Evolutionary conservation across 2,113 vertebrate species (phyloP).

Genomic region (Labrus mixtus): DNA sequence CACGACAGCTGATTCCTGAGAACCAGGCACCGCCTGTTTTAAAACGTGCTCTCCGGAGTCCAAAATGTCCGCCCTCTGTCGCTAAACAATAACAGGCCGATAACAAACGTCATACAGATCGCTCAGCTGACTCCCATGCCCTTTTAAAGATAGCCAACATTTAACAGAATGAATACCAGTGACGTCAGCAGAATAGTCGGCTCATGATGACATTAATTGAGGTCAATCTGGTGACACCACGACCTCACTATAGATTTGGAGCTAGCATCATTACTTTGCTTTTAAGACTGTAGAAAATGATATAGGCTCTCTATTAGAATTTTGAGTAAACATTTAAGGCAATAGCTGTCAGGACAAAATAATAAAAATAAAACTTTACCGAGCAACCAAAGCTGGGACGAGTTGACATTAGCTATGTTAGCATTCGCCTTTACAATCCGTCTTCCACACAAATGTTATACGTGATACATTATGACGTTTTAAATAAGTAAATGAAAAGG

Average conservation of each 20-base stretch:
- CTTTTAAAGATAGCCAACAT: not conserved
- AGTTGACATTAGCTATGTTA: constrained; percentile 28
- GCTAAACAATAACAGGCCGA: not conserved
- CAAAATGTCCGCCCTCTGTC: constrained; percentile 53
- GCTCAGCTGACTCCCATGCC: rapidly evolving
- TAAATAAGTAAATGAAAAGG: not conserved
- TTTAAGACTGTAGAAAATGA: not conserved
- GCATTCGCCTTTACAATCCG: not conserved
- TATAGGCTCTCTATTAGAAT: not conserved
- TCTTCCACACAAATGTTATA: too few relatives aligned
- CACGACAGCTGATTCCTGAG: constrained; percentile 63
- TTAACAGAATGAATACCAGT: too few relatives aligned
- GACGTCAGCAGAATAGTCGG: not conserved
- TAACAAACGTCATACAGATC: not conserved
- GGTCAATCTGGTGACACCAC: not conserved
- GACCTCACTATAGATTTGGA: not conserved
- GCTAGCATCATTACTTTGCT: not conserved
- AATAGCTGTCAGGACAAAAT: not conserved
- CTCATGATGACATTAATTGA: not conserved
- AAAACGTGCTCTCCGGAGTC: not conserved
- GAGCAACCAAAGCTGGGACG: not conserved
- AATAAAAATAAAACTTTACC: not conserved
- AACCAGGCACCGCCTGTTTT: constrained; percentile 63
- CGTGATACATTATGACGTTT: too few relatives aligned
- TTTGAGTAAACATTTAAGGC: rapidly evolving